Evolutionary conservation across 2,113 vertebrate genomes (phyloP).

Genomic region (Aegithalos caudatus): DNA sequence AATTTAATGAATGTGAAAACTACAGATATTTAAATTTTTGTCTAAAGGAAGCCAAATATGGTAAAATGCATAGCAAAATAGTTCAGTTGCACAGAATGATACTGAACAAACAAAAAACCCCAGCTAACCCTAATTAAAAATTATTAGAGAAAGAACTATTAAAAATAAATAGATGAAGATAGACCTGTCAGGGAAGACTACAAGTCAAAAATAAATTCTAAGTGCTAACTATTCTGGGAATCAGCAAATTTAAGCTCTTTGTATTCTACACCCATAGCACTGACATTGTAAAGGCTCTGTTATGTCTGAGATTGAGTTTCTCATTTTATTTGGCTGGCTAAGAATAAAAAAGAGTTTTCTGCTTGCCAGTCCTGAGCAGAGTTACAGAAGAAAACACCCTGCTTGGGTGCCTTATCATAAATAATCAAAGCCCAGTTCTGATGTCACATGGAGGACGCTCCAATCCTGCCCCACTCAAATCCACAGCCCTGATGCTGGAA

Average conservation of each 20-base stretch:
- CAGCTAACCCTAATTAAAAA: not conserved
- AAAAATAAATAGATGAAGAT: not conserved
- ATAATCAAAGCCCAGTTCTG: not conserved
- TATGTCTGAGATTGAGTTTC: not conserved
- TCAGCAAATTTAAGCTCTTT: not conserved
- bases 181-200: not conserved
- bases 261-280: not conserved
- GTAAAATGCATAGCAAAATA: not conserved
- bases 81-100: not conserved
- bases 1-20: not conserved
- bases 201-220: not conserved
- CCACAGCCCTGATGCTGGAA: not conserved
- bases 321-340: not conserved
- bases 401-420: not conserved
- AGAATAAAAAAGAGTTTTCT: not conserved
- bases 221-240: not conserved
- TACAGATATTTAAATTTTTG: not conserved
- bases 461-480: not conserved
- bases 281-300: rapidly evolving
- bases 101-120: rapidly evolving
- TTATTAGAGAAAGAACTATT: not conserved
- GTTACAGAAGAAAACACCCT: not conserved
- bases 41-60: not conserved
- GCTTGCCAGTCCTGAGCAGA: not conserved
- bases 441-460: not conserved